A percentile compares a stretch with the other conserved stretches of the same genome.
Evolutionary conservation across 2,888 invertebrate species (phyloP).

Genomic region (Xylophagus ater): DNA sequence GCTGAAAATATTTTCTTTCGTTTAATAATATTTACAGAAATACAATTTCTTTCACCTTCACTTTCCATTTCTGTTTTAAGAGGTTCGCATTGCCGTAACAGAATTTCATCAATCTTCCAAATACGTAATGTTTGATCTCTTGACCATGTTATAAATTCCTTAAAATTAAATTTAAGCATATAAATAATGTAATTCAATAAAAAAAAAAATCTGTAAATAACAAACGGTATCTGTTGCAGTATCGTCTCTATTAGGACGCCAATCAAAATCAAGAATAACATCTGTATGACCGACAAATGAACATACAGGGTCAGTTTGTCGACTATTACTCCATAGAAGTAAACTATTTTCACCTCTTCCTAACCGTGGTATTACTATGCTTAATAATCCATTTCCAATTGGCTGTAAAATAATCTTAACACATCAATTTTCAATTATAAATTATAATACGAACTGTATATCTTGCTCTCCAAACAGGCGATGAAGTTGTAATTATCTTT

Average conservation of each 20-base stretch:
- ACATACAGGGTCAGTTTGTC: constrained; percentile 66
- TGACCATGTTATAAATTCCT: constrained; percentile 87
- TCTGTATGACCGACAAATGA: constrained; percentile 91
- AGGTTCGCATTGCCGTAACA: constrained; percentile 64
- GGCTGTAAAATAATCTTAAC: constrained; percentile 46
- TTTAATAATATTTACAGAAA: neutral
- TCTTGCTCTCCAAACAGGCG: constrained; percentile 85
- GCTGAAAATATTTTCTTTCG: neutral
- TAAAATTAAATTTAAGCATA: constrained; percentile 8
- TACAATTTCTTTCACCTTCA: constrained; percentile 36
- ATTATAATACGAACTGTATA: constrained; percentile 54
- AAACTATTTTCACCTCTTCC: constrained; percentile 78
- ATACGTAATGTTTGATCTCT: constrained; percentile 84
- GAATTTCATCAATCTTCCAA: constrained; percentile 77
- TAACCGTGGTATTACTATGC: constrained; percentile 84
- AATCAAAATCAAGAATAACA: constrained; percentile 89
- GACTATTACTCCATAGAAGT: constrained; percentile 61
- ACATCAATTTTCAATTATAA: constrained; percentile 8
- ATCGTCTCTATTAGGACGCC: constrained; percentile 59
- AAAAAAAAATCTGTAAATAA: neutral
- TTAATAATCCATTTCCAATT: constrained; percentile 83
- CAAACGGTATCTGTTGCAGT: constrained; percentile 33
- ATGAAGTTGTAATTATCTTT: constrained; percentile 68
- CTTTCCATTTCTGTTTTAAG: constrained; percentile 39
- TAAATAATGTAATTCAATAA: constrained; percentile 2